Evolutionary conservation across 2,888 invertebrate genomes (phyloP).

Genomic region (Hylaea fasciaria): DNA sequence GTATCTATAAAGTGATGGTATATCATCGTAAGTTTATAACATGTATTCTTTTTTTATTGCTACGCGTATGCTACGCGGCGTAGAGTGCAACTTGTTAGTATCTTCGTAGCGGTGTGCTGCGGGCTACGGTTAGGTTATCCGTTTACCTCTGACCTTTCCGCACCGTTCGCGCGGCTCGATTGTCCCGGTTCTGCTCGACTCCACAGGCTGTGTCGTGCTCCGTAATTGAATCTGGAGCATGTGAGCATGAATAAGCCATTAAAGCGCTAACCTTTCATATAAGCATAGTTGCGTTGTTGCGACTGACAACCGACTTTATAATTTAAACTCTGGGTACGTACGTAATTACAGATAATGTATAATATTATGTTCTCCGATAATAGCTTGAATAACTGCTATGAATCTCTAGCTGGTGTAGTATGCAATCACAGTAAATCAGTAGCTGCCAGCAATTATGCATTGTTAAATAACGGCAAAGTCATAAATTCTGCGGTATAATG

Average conservation of each 20-base stretch:
- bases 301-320: slow-evolving; percentile 12
- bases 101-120: slow-evolving; percentile 17
- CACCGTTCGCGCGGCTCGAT: slow-evolving; percentile 27
- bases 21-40: background rate
- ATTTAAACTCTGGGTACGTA: slow-evolving; percentile 19
- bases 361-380: too few relatives aligned
- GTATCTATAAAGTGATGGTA: slow-evolving; percentile 8
- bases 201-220: slow-evolving; percentile 38
- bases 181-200: slow-evolving; percentile 44
- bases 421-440: slow-evolving; percentile 4
- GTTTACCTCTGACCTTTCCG: slow-evolving; percentile 66
- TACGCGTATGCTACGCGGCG: slow-evolving; percentile 8
- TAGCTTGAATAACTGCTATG: too few relatives aligned
- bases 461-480: slow-evolving; percentile 38
- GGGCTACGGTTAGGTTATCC: slow-evolving; percentile 49
- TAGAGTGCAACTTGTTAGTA: slow-evolving; percentile 20
- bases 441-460: slow-evolving; percentile 21
- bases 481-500: slow-evolving; percentile 58
- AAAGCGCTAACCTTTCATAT: slow-evolving; percentile 41
- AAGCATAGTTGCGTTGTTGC: slow-evolving; percentile 24
- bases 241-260: slow-evolving; percentile 68
- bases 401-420: background rate
- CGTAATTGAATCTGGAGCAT: slow-evolving; percentile 68
- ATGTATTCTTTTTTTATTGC: slow-evolving; percentile 2
- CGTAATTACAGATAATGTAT: background rate